Evolutionary conservation across 30 jellyfish, hydroid and myxozoan species (phyloP).

Genomic region (Hydractinia symbiolongicarpus): DNA sequence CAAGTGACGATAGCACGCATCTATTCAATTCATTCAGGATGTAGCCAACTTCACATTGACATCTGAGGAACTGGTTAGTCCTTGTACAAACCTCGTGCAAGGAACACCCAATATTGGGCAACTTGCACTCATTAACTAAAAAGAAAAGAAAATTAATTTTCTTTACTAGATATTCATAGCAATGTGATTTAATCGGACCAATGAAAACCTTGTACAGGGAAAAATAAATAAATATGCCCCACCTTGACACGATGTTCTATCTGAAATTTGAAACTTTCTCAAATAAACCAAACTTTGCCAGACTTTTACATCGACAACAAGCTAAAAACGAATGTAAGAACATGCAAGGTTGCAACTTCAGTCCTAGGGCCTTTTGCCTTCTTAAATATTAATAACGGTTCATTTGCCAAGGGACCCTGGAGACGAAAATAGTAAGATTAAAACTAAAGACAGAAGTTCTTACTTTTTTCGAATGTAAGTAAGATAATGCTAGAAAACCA

Average conservation of each 20-base stretch:
- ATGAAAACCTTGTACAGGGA: no score
- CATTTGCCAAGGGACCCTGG: no score
- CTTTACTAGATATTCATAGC: background rate
- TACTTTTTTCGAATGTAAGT: no score
- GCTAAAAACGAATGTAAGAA: background rate
- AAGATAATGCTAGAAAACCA: no score
- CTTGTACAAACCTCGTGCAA: slow-evolving; percentile 50
- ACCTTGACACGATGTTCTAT: background rate
- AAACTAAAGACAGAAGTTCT: no score
- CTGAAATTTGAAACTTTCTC: background rate
- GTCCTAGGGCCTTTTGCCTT: no score
- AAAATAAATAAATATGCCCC: background rate
- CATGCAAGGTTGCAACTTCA: no score
- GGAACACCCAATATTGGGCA: slow-evolving; percentile 48
- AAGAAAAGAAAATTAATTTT: background rate
- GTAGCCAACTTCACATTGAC: slow-evolving; percentile 51
- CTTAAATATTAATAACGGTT: no score
- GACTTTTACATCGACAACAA: background rate
- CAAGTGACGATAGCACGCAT: background rate
- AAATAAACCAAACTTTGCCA: background rate
- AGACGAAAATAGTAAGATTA: no score
- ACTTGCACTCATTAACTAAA: slow-evolving; percentile 50
- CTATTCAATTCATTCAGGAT: slow-evolving; percentile 27
- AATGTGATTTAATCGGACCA: background rate
- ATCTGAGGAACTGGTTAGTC: slow-evolving; percentile 25